A percentile compares a stretch with the other conserved stretches of the same genome.
These are phyloP conservation scores for Stichopus chloronotus DNA, from an alignment of 35 echinoderm and acorn worm species.

Conservation along the genomic window DNA sequence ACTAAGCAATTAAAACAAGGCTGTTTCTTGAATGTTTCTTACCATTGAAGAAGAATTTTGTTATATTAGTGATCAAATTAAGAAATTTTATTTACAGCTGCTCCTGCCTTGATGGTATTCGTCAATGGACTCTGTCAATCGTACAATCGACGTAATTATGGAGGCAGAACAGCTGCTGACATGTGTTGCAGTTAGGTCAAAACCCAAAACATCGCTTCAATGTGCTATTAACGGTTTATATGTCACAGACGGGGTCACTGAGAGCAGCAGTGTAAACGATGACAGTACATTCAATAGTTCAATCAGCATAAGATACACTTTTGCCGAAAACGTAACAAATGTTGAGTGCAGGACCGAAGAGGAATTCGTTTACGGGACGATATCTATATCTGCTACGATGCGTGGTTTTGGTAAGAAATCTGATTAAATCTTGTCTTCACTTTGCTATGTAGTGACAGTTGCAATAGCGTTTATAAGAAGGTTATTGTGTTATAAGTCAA, in stretches of 20 bases:
- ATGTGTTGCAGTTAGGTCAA: not conserved
- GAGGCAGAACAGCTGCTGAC: not conserved
- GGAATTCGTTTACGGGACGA: not conserved
- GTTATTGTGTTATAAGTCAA: too few species aligned
- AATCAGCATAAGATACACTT: not conserved
- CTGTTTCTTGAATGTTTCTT: too few species aligned
- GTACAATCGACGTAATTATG: not conserved
- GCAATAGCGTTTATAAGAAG: too few species aligned
- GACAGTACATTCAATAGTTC: not conserved
- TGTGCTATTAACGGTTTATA: not conserved
- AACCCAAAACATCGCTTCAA: not conserved
- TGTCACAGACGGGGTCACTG: not conserved
- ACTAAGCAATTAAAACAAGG: too few species aligned
- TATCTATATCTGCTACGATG: not conserved
- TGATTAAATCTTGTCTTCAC: not conserved
- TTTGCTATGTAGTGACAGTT: too few species aligned
- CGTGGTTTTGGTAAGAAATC: not conserved
- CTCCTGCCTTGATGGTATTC: not conserved
- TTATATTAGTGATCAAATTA: too few species aligned
- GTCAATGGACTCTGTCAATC: not conserved
- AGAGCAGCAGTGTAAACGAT: not conserved
- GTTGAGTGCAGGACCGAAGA: not conserved
- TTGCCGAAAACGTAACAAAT: not conserved
- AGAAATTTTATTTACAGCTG: not conserved
- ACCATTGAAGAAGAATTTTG: too few species aligned